Evolutionary conservation across 2,113 vertebrate species (phyloP).

Genomic region (Tupaia tana): DNA sequence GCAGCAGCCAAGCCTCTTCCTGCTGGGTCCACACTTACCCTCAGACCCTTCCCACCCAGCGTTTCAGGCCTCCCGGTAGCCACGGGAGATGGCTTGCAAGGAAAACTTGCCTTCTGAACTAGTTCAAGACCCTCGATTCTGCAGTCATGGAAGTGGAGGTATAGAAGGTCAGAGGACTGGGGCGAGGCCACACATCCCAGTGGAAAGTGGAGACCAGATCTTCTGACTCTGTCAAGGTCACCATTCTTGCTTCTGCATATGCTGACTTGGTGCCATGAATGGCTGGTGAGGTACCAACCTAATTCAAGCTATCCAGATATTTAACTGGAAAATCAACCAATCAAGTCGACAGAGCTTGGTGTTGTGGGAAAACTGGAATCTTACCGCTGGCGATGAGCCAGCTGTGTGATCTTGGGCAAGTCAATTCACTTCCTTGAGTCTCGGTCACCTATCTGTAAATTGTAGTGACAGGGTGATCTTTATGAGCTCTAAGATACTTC

Average conservation of each 20-base stretch:
- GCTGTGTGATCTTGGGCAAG: conserved; percentile 29
- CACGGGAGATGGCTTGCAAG: neutral
- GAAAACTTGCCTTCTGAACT: too few relatives aligned
- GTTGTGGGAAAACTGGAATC: conserved; percentile 9
- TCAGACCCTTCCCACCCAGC: neutral
- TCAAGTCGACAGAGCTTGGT: neutral
- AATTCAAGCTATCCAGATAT: neutral
- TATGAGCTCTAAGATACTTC: neutral
- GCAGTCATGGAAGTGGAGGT: neutral
- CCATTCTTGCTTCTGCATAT: neutral
- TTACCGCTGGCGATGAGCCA: neutral
- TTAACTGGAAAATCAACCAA: conserved; percentile 20
- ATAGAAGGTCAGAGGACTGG: neutral
- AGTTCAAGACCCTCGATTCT: neutral
- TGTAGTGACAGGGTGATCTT: neutral
- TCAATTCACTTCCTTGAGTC: neutral
- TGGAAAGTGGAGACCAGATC: neutral
- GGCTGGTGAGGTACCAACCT: conserved; percentile 1
- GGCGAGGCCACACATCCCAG: neutral
- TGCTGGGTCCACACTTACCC: too few relatives aligned
- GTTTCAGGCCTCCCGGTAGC: neutral
- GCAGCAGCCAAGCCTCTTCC: neutral
- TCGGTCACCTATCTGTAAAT: conserved; percentile 6
- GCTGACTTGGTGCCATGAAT: conserved; percentile 50
- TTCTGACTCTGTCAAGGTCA: neutral